A percentile compares a stretch with the other conserved stretches of the same genome.
phyloP scores from a whole-genome alignment of 2,113 vertebrate species.

The Sander vitreus region DNA sequence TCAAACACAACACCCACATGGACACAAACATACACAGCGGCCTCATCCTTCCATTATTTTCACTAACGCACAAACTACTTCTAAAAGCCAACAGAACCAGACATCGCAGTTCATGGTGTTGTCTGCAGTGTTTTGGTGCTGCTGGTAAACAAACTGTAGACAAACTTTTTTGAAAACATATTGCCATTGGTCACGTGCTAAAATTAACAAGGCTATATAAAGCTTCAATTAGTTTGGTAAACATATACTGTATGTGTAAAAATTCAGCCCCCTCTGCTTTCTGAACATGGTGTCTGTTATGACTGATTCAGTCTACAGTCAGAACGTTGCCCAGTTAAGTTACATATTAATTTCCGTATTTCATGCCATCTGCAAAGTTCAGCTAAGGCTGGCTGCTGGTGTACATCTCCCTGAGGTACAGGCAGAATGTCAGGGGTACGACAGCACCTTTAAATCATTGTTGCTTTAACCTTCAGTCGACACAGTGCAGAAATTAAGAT shows the following conservation, averaged over 20 bases:
- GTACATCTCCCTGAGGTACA: neutral
- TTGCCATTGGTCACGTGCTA: neutral
- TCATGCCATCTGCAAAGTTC: conserved; percentile 27
- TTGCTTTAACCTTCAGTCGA: neutral
- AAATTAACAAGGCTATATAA: neutral
- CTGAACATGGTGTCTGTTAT: neutral
- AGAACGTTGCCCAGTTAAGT: neutral
- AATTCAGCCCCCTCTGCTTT: neutral
- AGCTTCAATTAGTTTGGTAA: neutral
- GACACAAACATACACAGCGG: neutral
- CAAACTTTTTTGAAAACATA: neutral
- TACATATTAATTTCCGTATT: conserved; percentile 6
- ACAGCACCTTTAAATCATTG: neutral
- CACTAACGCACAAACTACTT: neutral
- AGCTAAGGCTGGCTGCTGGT: neutral
- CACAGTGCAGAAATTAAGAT: neutral
- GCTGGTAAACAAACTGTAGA: neutral
- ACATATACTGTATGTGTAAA: neutral
- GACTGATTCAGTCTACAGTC: conserved; percentile 20
- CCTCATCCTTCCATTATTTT: conserved; percentile 13
- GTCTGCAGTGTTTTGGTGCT: neutral
- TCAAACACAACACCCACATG: conserved; percentile 35
- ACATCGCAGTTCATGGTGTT: neutral
- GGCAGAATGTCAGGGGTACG: conserved; percentile 1
- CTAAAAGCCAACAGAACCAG: conserved; percentile 13